Percentiles rank a stretch among this genome's conserved stretches.
Conservation (phyloP, 2,888 invertebrate genomes). For the Alcis repandata region DNA sequence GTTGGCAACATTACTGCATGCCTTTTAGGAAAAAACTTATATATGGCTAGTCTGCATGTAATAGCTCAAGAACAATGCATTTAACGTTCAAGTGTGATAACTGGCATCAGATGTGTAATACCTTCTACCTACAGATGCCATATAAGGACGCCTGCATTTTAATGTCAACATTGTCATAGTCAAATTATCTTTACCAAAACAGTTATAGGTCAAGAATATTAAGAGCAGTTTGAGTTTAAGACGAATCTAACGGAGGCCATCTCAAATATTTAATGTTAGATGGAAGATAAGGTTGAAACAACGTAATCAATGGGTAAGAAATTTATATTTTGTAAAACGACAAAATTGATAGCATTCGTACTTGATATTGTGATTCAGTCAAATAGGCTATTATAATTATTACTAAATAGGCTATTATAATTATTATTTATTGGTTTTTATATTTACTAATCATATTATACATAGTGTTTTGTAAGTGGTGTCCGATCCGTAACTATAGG, state of each 20-base stretch:
- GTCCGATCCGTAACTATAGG: no score
- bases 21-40: conserved; percentile 39
- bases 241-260: conserved; percentile 26
- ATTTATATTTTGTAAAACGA: background rate
- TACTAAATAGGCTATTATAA: no score
- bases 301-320: background rate
- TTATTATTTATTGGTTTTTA: no score
- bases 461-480: no score
- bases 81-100: conserved; percentile 55
- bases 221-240: conserved; percentile 7
- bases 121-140: conserved; percentile 51
- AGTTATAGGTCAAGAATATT: conserved; percentile 46
- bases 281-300: background rate
- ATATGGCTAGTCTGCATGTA: conserved; percentile 51
- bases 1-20: conserved; percentile 31
- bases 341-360: background rate
- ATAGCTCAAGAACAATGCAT: conserved; percentile 72
- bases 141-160: conserved; percentile 51
- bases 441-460: no score
- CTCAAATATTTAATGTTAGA: background rate
- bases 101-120: conserved; percentile 53
- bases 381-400: background rate
- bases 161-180: conserved; percentile 49
- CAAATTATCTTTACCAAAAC: conserved; percentile 44
- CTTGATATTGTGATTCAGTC: background rate